Percentiles rank a stretch among this genome's conserved stretches.
phyloP scores from a whole-genome alignment of 2,113 vertebrate genomes.

The Pelobates fuscus region DNA sequence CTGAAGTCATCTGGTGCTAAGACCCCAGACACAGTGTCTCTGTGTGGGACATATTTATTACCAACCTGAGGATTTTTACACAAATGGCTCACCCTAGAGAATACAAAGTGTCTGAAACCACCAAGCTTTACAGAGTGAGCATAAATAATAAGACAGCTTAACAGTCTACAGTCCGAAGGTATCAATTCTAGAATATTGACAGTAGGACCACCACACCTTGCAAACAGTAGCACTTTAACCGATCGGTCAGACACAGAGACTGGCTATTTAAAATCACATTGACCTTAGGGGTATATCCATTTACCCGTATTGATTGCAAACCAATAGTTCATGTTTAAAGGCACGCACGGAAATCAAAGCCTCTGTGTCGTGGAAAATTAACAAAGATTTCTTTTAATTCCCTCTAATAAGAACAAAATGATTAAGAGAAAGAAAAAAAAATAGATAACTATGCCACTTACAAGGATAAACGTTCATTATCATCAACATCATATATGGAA shows the following conservation, averaged over 20 bases:
- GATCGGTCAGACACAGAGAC: slow-evolving; percentile 64
- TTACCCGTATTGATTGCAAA: slow-evolving; percentile 1
- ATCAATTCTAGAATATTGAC: slow-evolving; percentile 63
- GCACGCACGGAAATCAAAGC: background rate
- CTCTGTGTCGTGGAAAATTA: background rate
- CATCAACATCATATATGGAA: too few relatives aligned
- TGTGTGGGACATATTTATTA: slow-evolving; percentile 58
- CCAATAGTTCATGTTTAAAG: background rate
- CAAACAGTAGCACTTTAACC: slow-evolving; percentile 54
- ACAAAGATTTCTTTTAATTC: background rate
- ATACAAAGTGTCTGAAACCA: slow-evolving; percentile 36
- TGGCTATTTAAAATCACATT: slow-evolving; percentile 58
- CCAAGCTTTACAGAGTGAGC: slow-evolving; percentile 46
- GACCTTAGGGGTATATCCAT: slow-evolving; percentile 7
- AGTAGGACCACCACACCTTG: slow-evolving; percentile 48
- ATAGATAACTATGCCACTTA: too few relatives aligned
- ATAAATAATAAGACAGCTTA: too few relatives aligned
- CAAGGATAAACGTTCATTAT: too few relatives aligned
- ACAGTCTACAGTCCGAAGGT: slow-evolving; percentile 50
- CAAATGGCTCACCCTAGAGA: slow-evolving; percentile 50
- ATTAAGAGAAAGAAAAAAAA: too few relatives aligned
- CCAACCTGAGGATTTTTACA: slow-evolving; percentile 52
- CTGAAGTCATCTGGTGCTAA: slow-evolving; percentile 48
- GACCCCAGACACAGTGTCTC: slow-evolving; percentile 48
- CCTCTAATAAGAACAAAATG: too few relatives aligned